Evolutionary conservation across 2,888 invertebrate species (phyloP).

Genomic region (Sepiola atlantica): DNA sequence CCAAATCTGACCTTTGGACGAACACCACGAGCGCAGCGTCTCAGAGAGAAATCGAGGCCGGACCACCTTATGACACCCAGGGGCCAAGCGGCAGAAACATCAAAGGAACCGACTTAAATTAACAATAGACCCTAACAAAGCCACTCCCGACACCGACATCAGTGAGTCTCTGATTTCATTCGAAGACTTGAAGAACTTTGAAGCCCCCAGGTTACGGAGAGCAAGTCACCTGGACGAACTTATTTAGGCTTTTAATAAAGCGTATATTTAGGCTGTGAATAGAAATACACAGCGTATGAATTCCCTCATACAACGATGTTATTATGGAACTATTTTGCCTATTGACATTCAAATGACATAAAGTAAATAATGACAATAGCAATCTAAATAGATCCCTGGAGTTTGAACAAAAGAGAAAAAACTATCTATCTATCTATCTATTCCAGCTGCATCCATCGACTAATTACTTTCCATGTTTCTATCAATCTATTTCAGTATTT

Average conservation of each 20-base stretch:
- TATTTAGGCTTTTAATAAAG: neutral
- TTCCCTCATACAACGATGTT: neutral
- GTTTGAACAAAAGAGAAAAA: too few species aligned
- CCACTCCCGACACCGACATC: neutral
- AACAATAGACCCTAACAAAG: neutral
- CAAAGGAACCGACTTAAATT: conserved; percentile 32
- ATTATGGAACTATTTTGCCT: neutral
- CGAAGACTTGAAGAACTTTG: neutral
- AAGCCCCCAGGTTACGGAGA: neutral
- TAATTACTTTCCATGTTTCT: too few species aligned
- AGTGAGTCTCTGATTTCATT: neutral
- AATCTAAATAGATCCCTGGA: neutral
- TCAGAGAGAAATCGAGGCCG: neutral
- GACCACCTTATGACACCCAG: neutral
- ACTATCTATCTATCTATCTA: neutral
- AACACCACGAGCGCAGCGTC: neutral
- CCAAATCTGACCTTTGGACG: neutral
- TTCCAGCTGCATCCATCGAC: too few species aligned
- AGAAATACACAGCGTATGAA: neutral
- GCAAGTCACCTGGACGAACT: neutral
- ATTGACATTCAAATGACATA: neutral
- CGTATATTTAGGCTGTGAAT: neutral
- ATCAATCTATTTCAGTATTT: neutral
- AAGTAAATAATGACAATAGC: neutral
- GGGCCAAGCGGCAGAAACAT: neutral